phyloP scores from a whole-genome alignment of 2,113 vertebrate genomes.

The Halichoerus grypus region DNA sequence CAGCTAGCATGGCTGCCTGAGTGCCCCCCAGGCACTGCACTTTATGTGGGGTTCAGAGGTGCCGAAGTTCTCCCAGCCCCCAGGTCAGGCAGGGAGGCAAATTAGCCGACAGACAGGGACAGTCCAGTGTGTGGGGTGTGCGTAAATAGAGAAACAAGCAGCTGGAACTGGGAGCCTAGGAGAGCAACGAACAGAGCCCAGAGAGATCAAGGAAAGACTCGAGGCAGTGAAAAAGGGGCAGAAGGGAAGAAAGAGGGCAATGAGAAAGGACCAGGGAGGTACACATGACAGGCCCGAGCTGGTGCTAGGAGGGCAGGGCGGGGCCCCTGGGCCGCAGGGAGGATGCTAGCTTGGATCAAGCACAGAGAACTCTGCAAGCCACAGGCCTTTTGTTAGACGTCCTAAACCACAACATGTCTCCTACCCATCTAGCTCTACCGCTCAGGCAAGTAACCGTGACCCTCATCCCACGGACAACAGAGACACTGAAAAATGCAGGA shows the following conservation, averaged over 20 bases:
- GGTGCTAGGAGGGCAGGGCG: background rate
- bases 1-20: background rate
- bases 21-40: background rate
- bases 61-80: background rate
- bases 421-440: background rate
- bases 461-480: background rate
- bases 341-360: background rate
- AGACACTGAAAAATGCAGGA: background rate
- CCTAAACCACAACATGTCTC: background rate
- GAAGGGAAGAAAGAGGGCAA: background rate
- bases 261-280: background rate
- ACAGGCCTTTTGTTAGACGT: background rate
- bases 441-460: background rate
- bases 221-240: background rate
- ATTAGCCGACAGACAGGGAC: background rate
- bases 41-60: background rate
- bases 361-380: background rate
- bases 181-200: background rate
- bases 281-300: background rate
- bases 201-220: constrained; percentile 1
- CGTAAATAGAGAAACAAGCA: background rate
- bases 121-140: background rate
- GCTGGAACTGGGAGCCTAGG: background rate
- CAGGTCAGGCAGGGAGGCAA: background rate
- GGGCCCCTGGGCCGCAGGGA: background rate